Evolutionary conservation across 2,113 vertebrate species (phyloP).

Genomic region (Gymnocephalus cernua): DNA sequence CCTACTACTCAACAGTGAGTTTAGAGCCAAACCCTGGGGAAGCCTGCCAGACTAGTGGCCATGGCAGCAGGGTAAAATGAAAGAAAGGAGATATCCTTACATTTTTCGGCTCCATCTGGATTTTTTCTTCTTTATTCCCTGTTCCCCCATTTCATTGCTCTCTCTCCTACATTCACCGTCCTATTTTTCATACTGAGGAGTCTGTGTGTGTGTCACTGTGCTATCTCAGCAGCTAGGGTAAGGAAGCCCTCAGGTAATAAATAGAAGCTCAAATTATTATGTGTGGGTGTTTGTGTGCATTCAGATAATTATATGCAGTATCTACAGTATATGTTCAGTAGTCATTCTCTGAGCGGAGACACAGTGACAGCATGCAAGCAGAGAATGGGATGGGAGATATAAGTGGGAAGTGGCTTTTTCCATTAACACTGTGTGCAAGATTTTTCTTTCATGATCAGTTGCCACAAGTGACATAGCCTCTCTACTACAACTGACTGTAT

Average conservation of each 20-base stretch:
- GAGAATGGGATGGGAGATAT: not conserved
- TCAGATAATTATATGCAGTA: constrained; percentile 14
- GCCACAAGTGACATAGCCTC: not conserved
- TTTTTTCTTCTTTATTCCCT: constrained; percentile 18
- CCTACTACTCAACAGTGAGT: constrained; percentile 8
- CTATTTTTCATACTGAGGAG: constrained; percentile 46
- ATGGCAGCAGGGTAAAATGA: constrained; percentile 15
- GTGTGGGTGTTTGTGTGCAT: constrained; percentile 30
- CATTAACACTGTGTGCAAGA: not conserved
- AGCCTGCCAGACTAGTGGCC: constrained; percentile 12
- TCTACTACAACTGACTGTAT: not conserved
- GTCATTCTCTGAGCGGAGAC: not conserved
- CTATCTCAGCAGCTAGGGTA: constrained; percentile 52
- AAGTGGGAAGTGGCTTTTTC: not conserved
- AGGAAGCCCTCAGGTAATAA: constrained; percentile 52
- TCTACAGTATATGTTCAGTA: constrained; percentile 11
- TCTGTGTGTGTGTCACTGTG: constrained; percentile 47
- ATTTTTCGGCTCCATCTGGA: constrained; percentile 22
- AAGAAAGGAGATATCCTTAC: constrained; percentile 2
- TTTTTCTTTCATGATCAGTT: constrained; percentile 11
- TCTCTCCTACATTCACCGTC: constrained; percentile 9
- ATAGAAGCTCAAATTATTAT: constrained; percentile 49
- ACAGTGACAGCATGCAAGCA: not conserved
- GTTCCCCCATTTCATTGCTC: not conserved
- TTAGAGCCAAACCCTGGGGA: constrained; percentile 13